Conservation (phyloP, 2,113 vertebrate genomes). For the Channa argus region DNA sequence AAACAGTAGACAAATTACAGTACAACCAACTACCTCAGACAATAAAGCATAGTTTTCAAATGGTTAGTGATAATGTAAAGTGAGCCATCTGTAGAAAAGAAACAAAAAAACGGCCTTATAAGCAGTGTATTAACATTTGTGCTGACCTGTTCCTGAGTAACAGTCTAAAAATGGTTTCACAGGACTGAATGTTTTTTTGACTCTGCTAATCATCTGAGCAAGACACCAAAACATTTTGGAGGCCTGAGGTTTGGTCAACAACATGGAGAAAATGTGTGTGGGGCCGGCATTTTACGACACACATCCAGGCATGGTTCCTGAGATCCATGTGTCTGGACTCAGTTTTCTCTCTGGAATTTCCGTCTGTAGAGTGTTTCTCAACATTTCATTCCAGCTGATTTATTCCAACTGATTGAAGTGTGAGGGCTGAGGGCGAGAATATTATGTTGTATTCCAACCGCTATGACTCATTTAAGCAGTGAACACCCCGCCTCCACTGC, state of each 20-base stretch:
- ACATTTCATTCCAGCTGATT: conserved; percentile 67
- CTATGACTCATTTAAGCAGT: conserved; percentile 64
- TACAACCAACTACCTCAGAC: not conserved
- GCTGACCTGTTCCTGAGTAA: conserved; percentile 45
- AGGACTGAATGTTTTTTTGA: conserved; percentile 35
- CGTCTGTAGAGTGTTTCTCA: conserved; percentile 61
- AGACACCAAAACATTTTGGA: conserved; percentile 54
- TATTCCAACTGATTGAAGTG: conserved; percentile 71
- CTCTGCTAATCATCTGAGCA: conserved; percentile 36
- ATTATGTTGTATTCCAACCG: conserved; percentile 67
- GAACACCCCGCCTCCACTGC: conserved; percentile 60
- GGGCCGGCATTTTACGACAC: conserved; percentile 62
- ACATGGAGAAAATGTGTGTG: conserved; percentile 47
- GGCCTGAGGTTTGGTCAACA: conserved; percentile 53
- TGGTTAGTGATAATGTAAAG: not conserved
- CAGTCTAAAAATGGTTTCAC: conserved; percentile 21
- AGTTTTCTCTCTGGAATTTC: conserved; percentile 75
- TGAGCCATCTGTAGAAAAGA: too few relatives aligned
- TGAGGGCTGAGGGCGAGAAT: conserved; percentile 64
- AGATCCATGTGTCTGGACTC: conserved; percentile 68
- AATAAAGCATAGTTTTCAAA: not conserved
- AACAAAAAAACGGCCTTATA: conserved; percentile 3
- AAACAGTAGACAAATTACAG: not conserved
- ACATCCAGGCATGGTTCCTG: conserved; percentile 57
- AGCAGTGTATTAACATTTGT: not conserved